phyloP scores from a whole-genome alignment of 2,797 vertebrate species.

The Bovichtus variegatus region DNA sequence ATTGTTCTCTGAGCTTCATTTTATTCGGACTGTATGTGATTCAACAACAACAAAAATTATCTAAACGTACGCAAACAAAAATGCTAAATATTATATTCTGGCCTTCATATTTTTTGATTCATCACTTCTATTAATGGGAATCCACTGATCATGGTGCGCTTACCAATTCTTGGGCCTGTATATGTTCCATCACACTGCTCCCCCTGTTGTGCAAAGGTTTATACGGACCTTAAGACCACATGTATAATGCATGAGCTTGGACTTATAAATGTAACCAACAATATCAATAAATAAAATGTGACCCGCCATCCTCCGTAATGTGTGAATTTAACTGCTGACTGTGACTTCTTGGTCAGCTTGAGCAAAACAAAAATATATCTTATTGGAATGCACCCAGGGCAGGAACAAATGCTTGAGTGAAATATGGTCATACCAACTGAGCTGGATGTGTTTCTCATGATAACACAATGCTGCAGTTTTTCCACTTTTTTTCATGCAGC shows the following conservation, averaged over 20 bases:
- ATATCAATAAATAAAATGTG: slow-evolving; percentile 74
- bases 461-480: not conserved
- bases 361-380: slow-evolving; percentile 48
- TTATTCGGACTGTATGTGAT: not conserved
- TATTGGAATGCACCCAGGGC: slow-evolving; percentile 38
- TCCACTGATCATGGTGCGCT: not conserved
- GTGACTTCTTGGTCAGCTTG: slow-evolving; percentile 52
- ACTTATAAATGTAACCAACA: slow-evolving; percentile 76
- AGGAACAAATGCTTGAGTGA: slow-evolving; percentile 22
- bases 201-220: slow-evolving; percentile 67
- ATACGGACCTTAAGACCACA: slow-evolving; percentile 58
- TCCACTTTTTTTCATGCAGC: not conserved
- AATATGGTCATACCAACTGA: slow-evolving; percentile 27
- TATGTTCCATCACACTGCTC: slow-evolving; percentile 46
- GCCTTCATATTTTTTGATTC: slow-evolving; percentile 13
- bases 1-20: not conserved
- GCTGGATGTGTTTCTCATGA: not conserved
- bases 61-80: not conserved
- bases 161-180: slow-evolving; percentile 5
- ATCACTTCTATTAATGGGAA: slow-evolving; percentile 41
- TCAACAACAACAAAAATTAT: not conserved
- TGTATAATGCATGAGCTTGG: slow-evolving; percentile 68
- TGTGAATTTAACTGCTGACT: slow-evolving; percentile 71
- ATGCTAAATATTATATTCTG: not conserved
- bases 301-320: slow-evolving; percentile 54